Evolutionary conservation across 2,888 invertebrate species (phyloP), one percentile per base, ranked within the genome.

Genomic region (Stomorhina lunata): DNA sequence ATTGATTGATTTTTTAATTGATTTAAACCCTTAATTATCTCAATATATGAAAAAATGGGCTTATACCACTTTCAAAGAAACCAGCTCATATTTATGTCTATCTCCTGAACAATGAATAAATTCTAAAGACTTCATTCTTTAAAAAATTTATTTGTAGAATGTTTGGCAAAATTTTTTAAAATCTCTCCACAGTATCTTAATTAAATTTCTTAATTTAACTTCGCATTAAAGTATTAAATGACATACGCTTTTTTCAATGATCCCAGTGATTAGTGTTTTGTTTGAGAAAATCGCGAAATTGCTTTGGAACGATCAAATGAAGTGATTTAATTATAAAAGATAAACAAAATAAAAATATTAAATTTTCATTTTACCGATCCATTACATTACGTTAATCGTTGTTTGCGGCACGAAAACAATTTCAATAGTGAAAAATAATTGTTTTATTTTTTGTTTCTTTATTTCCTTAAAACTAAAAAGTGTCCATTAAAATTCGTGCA

Each of bases 341-440:
- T 25, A n/a, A 20, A 27, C 9, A 55, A 40, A 12, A 53, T 25
- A n/a, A 20, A 27, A 6, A 55, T 29, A 12, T 48, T 66, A 10
- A 43, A 65, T 32, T 75, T 61, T 65, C 40, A 6, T 32, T 4
- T 79, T 84, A 20, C 81, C 86, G 86, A 65, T 87, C 53, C 79
- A 45, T 59, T 37, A 59, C 57, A 57, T 57, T 65, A 40, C n/a
- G 43, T 48, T 12, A 32, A 4, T 65, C 63, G 55, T 71, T 78
- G 63, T 79, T 66, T 72, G 48, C 48, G 57, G 37, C 65, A 48
- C 65, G 29, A 27, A 65, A 66, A 22, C 59, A 43, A 53, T 57
- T 72, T 65, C 55, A 40, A 66, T 66, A 59, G 79, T 72, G 72
- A 80, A 59, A 63, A 73, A 66, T 73, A 80, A 73, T 72, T 40